These are phyloP conservation scores for Anarhynchus alexandrinus DNA, from an alignment of 2,113 vertebrate species.

Conservation along the genomic window DNA sequence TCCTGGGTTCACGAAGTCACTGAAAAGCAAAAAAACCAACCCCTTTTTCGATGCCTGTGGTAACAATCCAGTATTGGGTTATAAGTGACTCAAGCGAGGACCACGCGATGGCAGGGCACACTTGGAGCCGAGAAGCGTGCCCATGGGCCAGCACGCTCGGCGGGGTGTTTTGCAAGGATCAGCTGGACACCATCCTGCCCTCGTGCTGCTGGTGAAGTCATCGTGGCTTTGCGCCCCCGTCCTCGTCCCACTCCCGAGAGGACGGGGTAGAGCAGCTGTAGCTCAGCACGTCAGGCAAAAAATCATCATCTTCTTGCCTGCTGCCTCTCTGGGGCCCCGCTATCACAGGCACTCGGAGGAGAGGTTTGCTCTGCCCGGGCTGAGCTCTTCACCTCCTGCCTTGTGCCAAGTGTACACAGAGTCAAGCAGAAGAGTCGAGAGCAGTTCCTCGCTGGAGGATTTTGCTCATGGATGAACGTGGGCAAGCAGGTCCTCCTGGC, in stretches of 20 bases:
- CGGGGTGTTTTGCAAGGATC: neutral
- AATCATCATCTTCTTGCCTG: rapidly evolving
- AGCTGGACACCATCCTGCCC: neutral
- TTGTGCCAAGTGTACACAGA: neutral
- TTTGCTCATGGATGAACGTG: neutral
- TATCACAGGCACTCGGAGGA: neutral
- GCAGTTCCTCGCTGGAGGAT: neutral
- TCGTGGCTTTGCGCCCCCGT: neutral
- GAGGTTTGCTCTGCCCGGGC: neutral
- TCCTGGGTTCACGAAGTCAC: neutral
- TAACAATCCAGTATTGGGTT: neutral
- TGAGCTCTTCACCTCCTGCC: neutral
- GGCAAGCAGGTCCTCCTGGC: neutral
- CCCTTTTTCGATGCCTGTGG: neutral
- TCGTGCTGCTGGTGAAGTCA: neutral
- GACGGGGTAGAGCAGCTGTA: neutral
- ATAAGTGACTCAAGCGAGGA: neutral
- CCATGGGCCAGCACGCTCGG: neutral
- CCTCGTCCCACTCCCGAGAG: neutral
- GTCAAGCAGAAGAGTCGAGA: neutral
- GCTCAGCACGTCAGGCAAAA: neutral
- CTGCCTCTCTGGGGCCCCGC: neutral
- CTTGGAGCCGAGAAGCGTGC: neutral
- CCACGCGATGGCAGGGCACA: rapidly evolving
- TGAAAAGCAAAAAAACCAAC: neutral